Base-by-base conservation (phyloP, 2,888 invertebrate species). In the Metopia argyrocephala region DNA sequence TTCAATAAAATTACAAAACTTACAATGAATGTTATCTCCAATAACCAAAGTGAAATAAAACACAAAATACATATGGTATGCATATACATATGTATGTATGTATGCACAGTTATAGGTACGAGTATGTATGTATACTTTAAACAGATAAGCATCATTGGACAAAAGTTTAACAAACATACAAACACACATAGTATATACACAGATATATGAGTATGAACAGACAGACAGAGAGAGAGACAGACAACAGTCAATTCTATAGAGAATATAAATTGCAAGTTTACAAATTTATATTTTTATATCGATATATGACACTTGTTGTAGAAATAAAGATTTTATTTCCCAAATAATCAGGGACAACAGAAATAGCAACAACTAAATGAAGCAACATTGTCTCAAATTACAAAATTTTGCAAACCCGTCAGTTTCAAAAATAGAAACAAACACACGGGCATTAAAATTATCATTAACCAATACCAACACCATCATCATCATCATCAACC, bases 1-100 rank as follows among this genome's bases (percentile, higher is more conserved):
- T 82, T 82, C 82, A 82, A 82, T 82, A 82, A 82, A 82, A 82
- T 82, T 82, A 71, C 82, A 79, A 79, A 82, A 82, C 73, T 82
- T 79, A 82, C 82, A 82, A 76, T 78, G 70, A 2, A 15, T n/a
- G n/a, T n/a, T n/a, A 81, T 78, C 81, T 81, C 78, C 78, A 79
- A 79, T 79, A 78, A 82, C 78, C 46, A 59, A 79, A 79, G 62
- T 50, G 23, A 38, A 50, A 25, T 7, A 9, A 48, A 48, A 25
- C 45, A n/a, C 2, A 69, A 6, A 61, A 23, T 15, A 62, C 57
- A 57, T 20, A 54, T 23, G 48, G 18, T n/a, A n/a, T n/a, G n/a
- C n/a, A n/a, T n/a, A n/a, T n/a, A n/a, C n/a, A n/a, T n/a, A n/a
- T n/a, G n/a, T n/a, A n/a, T n/a, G n/a, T n/a, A n/a, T n/a, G n/a